Evolutionary conservation across 2,888 invertebrate species (phyloP), one percentile per base, ranked within the genome.

Genomic region (Tachina grossa): DNA sequence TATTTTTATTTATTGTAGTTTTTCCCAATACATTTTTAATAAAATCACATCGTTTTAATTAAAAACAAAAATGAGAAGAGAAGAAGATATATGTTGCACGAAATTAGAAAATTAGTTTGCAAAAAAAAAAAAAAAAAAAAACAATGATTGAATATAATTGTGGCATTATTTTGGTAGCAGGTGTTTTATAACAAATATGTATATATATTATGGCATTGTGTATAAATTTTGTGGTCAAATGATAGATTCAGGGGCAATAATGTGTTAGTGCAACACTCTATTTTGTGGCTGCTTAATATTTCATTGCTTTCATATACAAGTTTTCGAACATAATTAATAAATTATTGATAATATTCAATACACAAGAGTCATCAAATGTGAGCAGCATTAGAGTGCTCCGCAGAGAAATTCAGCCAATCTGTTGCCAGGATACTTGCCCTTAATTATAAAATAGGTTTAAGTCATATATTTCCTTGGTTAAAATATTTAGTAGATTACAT

Each of bases 1-100:
- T 68, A 13, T 68, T 3, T 65, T 65, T 55, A 31, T 9, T 16
- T 47, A 16, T 72, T 2, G 1, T 43, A 13, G 31, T 41, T 43
- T 9, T 41, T 55, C 5, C 14, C 57, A 47, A 39, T 11, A 57
- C 31, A 47, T 10, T 63, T 41, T 75, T 53, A 53, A 49, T 41
- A 51, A 59, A 77, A 68, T 59, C 16, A 66, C 68, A 57, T 19
- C 59, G 22, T 41, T 77, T 77, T 77, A 68, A 77, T 77, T 51
- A 68, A 31, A 66, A 49, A 45, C 9, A n/a, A 31, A 31, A n/a
- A n/a, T 19, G 55, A 71, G 55, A 31, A 31, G 31, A 31, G 31
- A 31, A 31, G 6, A 31, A 31, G 31, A 71, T 9, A 9, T 5
- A 57, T 39, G 41, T 39, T 47, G 57, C 16, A 31, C 31, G 16